Base-by-base conservation (phyloP, 2,888 invertebrate genomes). In the Punctoribates punctum region DNA sequence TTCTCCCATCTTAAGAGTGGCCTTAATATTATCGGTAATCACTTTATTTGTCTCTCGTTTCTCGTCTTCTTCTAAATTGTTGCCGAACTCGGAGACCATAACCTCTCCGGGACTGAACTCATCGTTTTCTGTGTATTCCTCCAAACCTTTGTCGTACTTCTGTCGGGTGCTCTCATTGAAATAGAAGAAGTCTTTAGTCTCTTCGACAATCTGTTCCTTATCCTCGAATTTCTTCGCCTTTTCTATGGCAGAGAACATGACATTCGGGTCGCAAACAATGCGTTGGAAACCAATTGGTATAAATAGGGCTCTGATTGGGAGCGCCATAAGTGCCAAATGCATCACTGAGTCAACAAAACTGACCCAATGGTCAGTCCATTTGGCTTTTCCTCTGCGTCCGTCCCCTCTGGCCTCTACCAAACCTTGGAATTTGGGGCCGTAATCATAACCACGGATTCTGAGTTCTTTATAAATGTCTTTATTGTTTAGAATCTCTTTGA, bases 271-370 rank as follows among this genome's bases (percentile, higher is more conserved):
- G 77, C 96, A 90, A 27, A 90, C 86, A 6, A 90, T 88, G 81
- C 89, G 88, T 83, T 92, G 92, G 77, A 97, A 88, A 77, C 95
- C 88, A 51, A 95, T 95, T 0, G 96, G 96, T 79, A 97, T 85
- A 83, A 91, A 91, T n/a, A 97, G 87, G 82, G 92, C 91, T 67
- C 91, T 88, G 34, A 90, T 88, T 80, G 89, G 88, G 80, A 88
- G 88, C 73, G 91, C 90, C 79, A 96, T 86, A 81, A 96, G 91
- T 74, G 90, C 89, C 83, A 94, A 94, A 85, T 98, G 98, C 65
- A 98, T 88, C 91, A 98, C 93, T 0, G 95, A 94, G 83, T 98
- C 98, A 85, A 97, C 89, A 85, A 91, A 98, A 70, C 95, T 90
- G 77, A 97, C 89, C 96, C 97, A 98, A 85, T 96, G 93, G 80